Percentiles rank a stretch among this genome's conserved stretches.
These are phyloP conservation scores for Hemistola chrysoprasaria DNA, from an alignment of 2,888 invertebrate species.

Conservation along the genomic window DNA sequence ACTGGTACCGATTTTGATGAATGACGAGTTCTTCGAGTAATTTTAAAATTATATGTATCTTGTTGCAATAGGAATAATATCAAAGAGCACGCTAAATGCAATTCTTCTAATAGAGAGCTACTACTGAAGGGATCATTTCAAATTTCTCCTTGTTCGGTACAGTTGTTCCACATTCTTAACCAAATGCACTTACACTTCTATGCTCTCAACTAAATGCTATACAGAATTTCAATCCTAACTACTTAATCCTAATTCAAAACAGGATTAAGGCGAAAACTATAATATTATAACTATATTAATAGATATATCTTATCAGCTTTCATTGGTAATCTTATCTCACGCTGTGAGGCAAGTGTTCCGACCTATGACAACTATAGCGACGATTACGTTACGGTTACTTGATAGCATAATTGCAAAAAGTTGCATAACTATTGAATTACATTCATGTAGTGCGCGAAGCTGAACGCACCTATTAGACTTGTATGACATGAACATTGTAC, in stretches of 20 bases:
- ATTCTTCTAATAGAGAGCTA: no score
- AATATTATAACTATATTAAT: conserved; percentile 29
- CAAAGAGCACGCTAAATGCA: no score
- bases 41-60: no score
- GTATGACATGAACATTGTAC: background rate
- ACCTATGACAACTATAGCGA: conserved; percentile 66
- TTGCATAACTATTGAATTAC: conserved; percentile 46
- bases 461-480: conserved; percentile 24
- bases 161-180: no score
- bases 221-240: no score
- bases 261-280: conserved; percentile 21
- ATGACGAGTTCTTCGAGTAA: no score
- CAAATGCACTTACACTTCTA: no score
- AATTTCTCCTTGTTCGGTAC: no score
- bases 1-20: no score
- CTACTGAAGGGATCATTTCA: no score
- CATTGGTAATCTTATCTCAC: conserved; percentile 66
- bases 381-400: conserved; percentile 49
- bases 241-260: background rate
- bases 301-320: conserved; percentile 44
- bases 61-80: no score
- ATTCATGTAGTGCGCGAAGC: conserved; percentile 17
- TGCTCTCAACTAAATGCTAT: no score
- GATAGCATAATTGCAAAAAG: conserved; percentile 54
- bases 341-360: conserved; percentile 57